These are phyloP conservation scores for Echiichthys vipera DNA, from an alignment of 2,797 vertebrate genomes.

Conservation along the genomic window DNA sequence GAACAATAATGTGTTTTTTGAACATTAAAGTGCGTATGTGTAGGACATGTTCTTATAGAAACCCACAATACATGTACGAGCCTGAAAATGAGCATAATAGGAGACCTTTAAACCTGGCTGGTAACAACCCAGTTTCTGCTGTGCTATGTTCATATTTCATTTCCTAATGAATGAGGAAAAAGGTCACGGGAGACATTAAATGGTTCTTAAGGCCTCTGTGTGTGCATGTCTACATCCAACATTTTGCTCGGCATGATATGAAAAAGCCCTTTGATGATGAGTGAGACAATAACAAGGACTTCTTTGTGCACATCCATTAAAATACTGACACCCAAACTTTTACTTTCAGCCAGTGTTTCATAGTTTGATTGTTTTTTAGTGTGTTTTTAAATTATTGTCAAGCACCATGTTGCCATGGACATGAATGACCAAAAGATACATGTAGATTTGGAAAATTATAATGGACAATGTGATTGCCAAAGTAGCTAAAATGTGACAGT, in stretches of 20 bases:
- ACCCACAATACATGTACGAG: too few relatives aligned
- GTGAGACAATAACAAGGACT: not conserved
- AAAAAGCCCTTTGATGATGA: constrained; percentile 12
- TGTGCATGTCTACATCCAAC: constrained; percentile 10
- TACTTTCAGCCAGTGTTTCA: not conserved
- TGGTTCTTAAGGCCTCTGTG: not conserved
- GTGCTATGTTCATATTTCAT: not conserved
- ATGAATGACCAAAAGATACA: not conserved
- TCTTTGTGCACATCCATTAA: not conserved
- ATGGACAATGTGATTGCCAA: not conserved
- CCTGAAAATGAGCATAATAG: too few relatives aligned
- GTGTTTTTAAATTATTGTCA: not conserved
- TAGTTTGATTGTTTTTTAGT: not conserved
- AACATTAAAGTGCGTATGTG: too few relatives aligned
- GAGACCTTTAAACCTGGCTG: not conserved
- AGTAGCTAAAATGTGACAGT: not conserved
- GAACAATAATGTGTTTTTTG: too few relatives aligned
- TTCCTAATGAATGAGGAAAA: constrained; percentile 4
- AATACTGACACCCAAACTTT: not conserved
- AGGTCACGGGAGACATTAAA: constrained; percentile 30
- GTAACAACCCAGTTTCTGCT: not conserved
- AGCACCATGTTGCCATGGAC: not conserved
- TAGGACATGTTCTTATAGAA: too few relatives aligned
- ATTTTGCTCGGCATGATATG: not conserved
- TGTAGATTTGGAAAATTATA: not conserved